These are phyloP conservation scores for Cheirogaleus medius DNA, from an alignment of 2,113 vertebrate genomes.

Conservation along the genomic window DNA sequence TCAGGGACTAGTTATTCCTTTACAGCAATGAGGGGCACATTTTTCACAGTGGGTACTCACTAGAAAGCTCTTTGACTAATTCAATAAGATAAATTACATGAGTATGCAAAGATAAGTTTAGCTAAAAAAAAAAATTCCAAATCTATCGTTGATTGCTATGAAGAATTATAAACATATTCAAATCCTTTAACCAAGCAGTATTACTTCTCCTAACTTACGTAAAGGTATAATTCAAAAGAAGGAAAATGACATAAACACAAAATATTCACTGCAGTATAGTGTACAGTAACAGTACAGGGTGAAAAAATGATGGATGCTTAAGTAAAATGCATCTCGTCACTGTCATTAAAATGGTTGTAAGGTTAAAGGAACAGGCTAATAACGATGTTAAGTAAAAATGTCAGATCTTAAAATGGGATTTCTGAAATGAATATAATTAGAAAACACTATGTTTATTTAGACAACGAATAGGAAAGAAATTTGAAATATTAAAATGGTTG, in stretches of 20 bases:
- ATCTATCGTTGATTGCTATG: neutral
- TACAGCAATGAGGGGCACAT: neutral
- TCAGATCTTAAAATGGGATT: slow-evolving; percentile 26
- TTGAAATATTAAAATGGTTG: neutral
- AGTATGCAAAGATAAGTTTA: neutral
- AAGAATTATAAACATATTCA: neutral
- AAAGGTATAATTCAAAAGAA: slow-evolving; percentile 4
- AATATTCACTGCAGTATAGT: neutral
- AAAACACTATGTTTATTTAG: neutral
- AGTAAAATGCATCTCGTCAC: neutral
- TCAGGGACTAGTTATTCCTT: neutral
- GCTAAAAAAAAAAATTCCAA: neutral
- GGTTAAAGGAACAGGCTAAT: neutral
- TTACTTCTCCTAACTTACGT: neutral
- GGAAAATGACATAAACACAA: neutral
- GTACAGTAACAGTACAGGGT: neutral
- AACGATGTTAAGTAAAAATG: neutral
- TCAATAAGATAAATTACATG: neutral
- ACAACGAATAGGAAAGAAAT: neutral
- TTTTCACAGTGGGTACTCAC: neutral
- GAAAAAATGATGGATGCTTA: neutral
- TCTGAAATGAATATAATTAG: neutral
- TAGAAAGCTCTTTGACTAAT: neutral
- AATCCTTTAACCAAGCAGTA: neutral
- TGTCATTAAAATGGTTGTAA: slow-evolving; percentile 1